phyloP scores from a whole-genome alignment of 2,797 vertebrate genomes.

The Silurus aristotelis region DNA sequence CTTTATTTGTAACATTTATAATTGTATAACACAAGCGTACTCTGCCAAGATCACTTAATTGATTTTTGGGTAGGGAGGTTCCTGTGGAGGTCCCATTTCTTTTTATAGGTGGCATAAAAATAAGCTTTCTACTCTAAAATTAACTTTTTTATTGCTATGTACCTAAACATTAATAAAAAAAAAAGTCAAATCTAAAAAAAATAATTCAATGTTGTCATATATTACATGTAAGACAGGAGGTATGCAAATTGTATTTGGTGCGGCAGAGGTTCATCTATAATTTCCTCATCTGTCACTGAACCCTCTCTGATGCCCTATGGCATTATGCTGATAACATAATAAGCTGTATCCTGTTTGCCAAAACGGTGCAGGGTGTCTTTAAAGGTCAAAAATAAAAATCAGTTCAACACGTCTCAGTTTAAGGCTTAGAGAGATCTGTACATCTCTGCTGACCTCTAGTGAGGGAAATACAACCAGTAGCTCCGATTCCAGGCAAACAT shows the following conservation, averaged over 20 bases:
- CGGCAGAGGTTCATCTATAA: constrained; percentile 28
- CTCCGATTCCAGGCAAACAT: background rate
- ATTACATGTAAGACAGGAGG: background rate
- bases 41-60: no score
- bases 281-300: constrained; percentile 42
- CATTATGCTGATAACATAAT: constrained; percentile 10
- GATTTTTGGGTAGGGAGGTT: background rate
- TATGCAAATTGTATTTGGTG: background rate
- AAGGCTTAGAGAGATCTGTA: background rate
- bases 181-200: background rate
- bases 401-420: background rate
- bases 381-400: background rate
- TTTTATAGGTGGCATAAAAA: background rate
- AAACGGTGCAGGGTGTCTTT: background rate
- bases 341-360: constrained; percentile 3
- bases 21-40: background rate
- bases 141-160: background rate
- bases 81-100: background rate
- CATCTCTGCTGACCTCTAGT: constrained; percentile 46
- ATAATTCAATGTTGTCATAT: no score
- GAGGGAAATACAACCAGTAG: background rate
- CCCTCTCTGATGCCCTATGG: constrained; percentile 23
- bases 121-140: no score
- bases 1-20: background rate
- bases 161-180: background rate